These are phyloP conservation scores for Halcyon chelicuti DNA, from an alignment of 2,797 vertebrate genomes.

Conservation along the genomic window DNA sequence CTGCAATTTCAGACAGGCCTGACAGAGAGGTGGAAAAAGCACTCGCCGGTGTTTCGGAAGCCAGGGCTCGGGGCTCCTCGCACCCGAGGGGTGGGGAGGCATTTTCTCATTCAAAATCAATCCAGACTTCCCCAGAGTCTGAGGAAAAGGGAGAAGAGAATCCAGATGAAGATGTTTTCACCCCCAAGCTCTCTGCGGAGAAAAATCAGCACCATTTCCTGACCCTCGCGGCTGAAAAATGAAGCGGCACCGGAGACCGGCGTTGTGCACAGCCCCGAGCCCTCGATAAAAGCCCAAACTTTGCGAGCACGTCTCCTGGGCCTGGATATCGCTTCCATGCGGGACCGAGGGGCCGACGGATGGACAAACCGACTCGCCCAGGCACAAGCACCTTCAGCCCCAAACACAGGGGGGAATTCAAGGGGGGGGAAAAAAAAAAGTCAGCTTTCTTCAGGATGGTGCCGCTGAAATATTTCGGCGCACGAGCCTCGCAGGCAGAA, in stretches of 20 bases:
- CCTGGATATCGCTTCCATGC: background rate
- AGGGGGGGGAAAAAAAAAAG: background rate
- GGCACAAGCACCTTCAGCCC: no score
- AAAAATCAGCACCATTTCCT: background rate
- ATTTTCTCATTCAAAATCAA: constrained; percentile 30
- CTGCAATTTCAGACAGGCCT: constrained; percentile 69
- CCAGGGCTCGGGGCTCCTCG: background rate
- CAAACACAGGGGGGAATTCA: background rate
- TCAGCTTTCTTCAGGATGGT: constrained; percentile 1
- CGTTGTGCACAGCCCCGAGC: accelerated
- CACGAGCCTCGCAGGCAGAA: constrained; percentile 9
- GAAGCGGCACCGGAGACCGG: background rate
- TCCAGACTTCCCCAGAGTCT: background rate
- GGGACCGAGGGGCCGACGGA: accelerated
- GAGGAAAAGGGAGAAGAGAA: background rate
- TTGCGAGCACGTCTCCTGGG: accelerated
- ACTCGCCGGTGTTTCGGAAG: background rate
- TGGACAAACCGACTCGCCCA: accelerated
- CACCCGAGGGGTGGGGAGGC: background rate
- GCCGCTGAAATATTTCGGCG: background rate
- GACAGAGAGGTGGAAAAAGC: constrained; percentile 17
- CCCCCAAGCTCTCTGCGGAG: background rate
- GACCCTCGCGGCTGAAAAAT: background rate
- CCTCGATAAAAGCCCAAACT: background rate
- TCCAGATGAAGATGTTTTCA: constrained; percentile 35